phyloP scores from a whole-genome alignment of 2,113 vertebrate species.

The Platycercus adscitus region DNA sequence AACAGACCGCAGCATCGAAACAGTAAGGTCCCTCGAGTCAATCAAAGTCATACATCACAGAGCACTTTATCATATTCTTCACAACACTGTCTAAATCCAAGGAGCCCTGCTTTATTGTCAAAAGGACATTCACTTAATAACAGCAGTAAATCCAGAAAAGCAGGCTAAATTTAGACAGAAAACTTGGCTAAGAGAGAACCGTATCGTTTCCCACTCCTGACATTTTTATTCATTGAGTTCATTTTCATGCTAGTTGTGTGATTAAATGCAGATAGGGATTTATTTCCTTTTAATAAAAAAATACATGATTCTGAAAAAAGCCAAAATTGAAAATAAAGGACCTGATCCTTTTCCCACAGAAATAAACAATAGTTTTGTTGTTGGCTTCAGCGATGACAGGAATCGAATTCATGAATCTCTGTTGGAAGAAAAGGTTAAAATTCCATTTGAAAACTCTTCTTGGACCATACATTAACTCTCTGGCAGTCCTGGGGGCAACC shows the following conservation, averaged over 20 bases:
- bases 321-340: constrained; percentile 69
- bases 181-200: constrained; percentile 66
- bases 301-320: constrained; percentile 56
- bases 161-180: constrained; percentile 75
- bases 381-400: constrained; percentile 51
- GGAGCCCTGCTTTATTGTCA: constrained; percentile 70
- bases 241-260: constrained; percentile 75
- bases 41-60: constrained; percentile 72
- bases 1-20: constrained; percentile 68
- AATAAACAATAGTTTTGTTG: constrained; percentile 70
- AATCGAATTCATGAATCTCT: constrained; percentile 35
- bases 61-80: constrained; percentile 68
- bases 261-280: constrained; percentile 79
- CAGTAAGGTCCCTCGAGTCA: constrained; percentile 65
- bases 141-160: constrained; percentile 75
- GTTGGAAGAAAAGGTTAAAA: constrained; percentile 71
- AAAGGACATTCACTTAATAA: constrained; percentile 73
- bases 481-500: constrained; percentile 50
- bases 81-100: constrained; percentile 65
- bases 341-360: constrained; percentile 69
- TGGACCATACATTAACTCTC: constrained; percentile 64
- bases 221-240: constrained; percentile 80
- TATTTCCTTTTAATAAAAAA: constrained; percentile 77
- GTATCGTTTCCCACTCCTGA: constrained; percentile 76
- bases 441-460: constrained; percentile 52